A percentile compares a stretch with the other conserved stretches of the same genome.
Evolutionary conservation across 2,797 vertebrate genomes (phyloP).

Genomic region (Leuciscus waleckii): DNA sequence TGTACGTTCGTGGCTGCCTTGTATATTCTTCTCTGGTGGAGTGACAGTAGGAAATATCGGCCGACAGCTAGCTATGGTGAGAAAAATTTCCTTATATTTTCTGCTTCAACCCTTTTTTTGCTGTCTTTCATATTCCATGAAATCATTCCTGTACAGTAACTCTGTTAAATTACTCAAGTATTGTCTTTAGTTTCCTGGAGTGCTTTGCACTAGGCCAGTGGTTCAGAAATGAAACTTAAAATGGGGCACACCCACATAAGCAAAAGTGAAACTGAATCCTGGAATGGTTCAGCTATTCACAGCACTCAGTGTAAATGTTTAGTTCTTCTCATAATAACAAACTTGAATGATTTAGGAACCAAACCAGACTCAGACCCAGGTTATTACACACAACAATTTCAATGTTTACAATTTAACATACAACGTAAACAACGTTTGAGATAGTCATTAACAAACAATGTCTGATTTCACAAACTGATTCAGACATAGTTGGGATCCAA

Average conservation of each 20-base stretch:
- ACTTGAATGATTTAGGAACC: neutral
- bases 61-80: conserved; percentile 97
- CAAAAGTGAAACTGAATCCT: conserved; percentile 22
- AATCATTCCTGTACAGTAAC: neutral
- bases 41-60: conserved; percentile 98
- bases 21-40: conserved; percentile 98
- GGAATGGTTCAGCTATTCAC: neutral
- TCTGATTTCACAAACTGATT: neutral
- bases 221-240: conserved; percentile 20
- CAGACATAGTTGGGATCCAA: neutral
- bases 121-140: neutral
- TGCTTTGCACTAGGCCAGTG: neutral
- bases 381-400: neutral
- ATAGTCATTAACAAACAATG: neutral
- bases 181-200: neutral
- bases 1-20: conserved; percentile 97
- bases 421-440: neutral
- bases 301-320: neutral
- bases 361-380: neutral
- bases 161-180: neutral
- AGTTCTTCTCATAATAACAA: neutral
- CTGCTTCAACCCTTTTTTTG: neutral
- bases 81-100: conserved; percentile 41
- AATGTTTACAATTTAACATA: neutral
- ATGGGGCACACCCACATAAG: neutral